Percentiles rank a stretch among this genome's conserved stretches.
These are phyloP conservation scores for Neoitamus cyanurus DNA, from an alignment of 2,888 invertebrate genomes.

Conservation along the genomic window DNA sequence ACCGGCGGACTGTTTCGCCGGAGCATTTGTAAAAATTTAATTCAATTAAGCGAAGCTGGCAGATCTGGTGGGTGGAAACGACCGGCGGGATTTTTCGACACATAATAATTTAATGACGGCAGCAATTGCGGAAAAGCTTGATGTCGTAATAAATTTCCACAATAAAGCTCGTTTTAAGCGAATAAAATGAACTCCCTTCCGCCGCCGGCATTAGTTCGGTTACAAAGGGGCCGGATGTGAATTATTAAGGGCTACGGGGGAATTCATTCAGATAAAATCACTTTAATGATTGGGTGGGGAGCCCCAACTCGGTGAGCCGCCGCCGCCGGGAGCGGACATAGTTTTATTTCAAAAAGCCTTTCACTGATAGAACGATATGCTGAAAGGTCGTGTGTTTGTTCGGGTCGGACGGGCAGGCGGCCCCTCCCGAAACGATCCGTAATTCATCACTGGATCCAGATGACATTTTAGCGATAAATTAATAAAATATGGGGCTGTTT, in stretches of 20 bases:
- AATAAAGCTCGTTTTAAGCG: neutral
- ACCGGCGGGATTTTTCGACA: neutral
- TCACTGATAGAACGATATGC: neutral
- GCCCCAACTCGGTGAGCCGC: neutral
- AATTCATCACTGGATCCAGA: neutral
- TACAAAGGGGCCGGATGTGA: neutral
- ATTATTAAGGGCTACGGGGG: constrained; percentile 6
- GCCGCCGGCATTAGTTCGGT: neutral
- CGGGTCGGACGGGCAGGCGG: neutral
- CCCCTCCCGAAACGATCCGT: neutral
- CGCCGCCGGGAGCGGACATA: neutral
- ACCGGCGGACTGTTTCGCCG: neutral
- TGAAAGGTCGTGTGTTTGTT: neutral
- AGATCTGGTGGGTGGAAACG: neutral
- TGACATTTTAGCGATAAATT: neutral
- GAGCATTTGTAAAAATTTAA: neutral
- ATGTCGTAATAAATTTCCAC: neutral
- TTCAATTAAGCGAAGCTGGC: neutral
- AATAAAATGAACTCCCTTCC: neutral
- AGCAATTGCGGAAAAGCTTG: neutral
- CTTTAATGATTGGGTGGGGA: neutral
- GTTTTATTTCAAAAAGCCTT: constrained; percentile 1
- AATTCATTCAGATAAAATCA: constrained; percentile 25
- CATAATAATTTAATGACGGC: neutral
- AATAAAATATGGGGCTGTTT: neutral